phyloP scores from a whole-genome alignment of 2,797 vertebrate species.

The Leptatherina wallacei region DNA sequence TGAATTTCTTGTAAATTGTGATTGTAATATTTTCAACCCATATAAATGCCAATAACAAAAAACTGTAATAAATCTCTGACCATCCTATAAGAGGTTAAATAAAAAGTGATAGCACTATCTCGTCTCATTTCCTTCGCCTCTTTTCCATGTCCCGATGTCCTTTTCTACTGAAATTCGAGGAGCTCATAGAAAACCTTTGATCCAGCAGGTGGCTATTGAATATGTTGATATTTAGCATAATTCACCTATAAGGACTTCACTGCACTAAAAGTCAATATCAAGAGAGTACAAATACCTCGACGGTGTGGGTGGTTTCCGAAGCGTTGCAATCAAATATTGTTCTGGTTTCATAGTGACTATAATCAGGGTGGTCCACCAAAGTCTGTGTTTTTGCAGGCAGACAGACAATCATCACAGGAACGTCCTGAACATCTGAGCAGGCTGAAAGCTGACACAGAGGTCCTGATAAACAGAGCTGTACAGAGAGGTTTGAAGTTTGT shows the following conservation, averaged over 20 bases:
- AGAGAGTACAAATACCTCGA: conserved; percentile 5
- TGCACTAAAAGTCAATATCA: conserved; percentile 13
- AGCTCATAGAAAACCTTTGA: conserved; percentile 22
- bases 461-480: conserved; percentile 8
- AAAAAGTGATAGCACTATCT: conserved; percentile 31
- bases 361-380: conserved; percentile 43
- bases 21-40: neutral
- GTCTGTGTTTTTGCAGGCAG: conserved; percentile 60
- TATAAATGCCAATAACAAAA: neutral
- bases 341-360: conserved; percentile 30
- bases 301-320: conserved; percentile 36
- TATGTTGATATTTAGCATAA: conserved; percentile 11
- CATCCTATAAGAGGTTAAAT: conserved; percentile 1
- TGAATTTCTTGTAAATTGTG: neutral
- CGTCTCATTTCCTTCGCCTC: conserved; percentile 53
- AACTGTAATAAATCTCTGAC: neutral
- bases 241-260: neutral
- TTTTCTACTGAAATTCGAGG: conserved; percentile 15
- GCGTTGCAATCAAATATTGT: conserved; percentile 1
- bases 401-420: conserved; percentile 46
- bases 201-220: conserved; percentile 32
- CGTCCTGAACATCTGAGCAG: conserved; percentile 10
- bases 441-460: conserved; percentile 11
- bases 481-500: conserved; percentile 16
- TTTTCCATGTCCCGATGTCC: conserved; percentile 12